Conservation (phyloP, 92 coral and sea anemone genomes). For the Micromussa lordhowensis region DNA sequence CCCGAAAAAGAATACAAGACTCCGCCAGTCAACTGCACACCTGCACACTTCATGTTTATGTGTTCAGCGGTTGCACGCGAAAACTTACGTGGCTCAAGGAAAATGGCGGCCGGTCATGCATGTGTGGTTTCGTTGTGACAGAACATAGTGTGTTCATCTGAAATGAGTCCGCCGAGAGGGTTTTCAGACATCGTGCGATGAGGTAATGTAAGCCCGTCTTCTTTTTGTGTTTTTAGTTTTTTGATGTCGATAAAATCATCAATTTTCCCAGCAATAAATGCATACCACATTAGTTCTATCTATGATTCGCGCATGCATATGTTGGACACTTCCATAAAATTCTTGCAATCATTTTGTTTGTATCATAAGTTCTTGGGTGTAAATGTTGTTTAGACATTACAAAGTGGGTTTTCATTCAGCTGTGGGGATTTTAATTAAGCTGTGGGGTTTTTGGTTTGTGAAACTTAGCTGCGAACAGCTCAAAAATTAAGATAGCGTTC, state of each 20-base stretch:
- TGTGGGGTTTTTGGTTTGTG: neutral
- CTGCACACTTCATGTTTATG: slow-evolving; percentile 9
- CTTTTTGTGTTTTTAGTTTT: neutral
- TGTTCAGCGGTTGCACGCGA: slow-evolving; percentile 31
- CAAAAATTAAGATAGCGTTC: neutral
- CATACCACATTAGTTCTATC: neutral
- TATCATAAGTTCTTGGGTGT: neutral
- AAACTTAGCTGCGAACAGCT: neutral
- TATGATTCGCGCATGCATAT: neutral
- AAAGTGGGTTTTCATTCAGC: neutral
- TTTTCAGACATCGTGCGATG: neutral
- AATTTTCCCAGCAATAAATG: neutral
- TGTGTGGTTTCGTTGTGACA: neutral
- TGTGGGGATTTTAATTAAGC: neutral
- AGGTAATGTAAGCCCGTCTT: neutral
- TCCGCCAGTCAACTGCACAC: neutral
- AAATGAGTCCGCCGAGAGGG: neutral
- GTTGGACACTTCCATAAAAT: neutral
- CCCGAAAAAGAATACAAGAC: neutral
- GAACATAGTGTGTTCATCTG: neutral
- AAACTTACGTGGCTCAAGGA: slow-evolving; percentile 23
- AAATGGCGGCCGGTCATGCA: slow-evolving; percentile 8
- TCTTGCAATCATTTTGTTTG: neutral
- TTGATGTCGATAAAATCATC: neutral
- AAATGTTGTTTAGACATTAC: neutral